Evolutionary conservation across 2,888 invertebrate species (phyloP).

Genomic region (Callosobruchus maculatus): DNA sequence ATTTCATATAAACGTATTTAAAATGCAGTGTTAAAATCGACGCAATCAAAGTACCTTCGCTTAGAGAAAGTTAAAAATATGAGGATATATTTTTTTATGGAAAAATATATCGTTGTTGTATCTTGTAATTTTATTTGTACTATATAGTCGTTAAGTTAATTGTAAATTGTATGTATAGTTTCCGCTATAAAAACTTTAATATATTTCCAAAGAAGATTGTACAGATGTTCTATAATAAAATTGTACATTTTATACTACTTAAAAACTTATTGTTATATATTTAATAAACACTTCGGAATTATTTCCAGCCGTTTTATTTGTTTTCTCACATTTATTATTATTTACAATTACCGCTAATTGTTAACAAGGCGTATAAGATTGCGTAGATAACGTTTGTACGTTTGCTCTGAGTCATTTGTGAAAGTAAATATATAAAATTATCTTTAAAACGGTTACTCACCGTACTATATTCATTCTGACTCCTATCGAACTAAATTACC

Average conservation of each 20-base stretch:
- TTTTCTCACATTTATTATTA: background rate
- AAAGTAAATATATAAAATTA: slow-evolving; percentile 12
- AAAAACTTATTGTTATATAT: slow-evolving; percentile 47
- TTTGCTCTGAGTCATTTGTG: slow-evolving; percentile 12
- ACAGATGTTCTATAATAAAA: slow-evolving; percentile 36
- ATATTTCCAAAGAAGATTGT: slow-evolving; percentile 48
- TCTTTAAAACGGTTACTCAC: background rate
- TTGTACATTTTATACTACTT: slow-evolving; percentile 48
- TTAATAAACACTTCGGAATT: slow-evolving; percentile 39
- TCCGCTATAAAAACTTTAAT: slow-evolving; percentile 37
- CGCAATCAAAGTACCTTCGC: slow-evolving; percentile 43
- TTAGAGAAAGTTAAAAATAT: slow-evolving; percentile 31
- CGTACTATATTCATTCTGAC: background rate
- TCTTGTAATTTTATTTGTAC: slow-evolving; percentile 45
- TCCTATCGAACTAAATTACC: background rate
- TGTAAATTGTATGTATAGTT: slow-evolving; percentile 43
- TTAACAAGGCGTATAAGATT: background rate
- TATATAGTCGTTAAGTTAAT: slow-evolving; percentile 22
- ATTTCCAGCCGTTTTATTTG: background rate
- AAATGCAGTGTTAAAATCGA: slow-evolving; percentile 34
- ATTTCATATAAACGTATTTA: slow-evolving; percentile 37
- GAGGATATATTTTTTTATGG: slow-evolving; percentile 42
- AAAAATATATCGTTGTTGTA: slow-evolving; percentile 46
- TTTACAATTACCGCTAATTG: background rate
- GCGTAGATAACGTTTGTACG: background rate